These are phyloP conservation scores for Cataglyphis rosenhaueri DNA, from an alignment of 2,888 invertebrate genomes.

Conservation along the genomic window DNA sequence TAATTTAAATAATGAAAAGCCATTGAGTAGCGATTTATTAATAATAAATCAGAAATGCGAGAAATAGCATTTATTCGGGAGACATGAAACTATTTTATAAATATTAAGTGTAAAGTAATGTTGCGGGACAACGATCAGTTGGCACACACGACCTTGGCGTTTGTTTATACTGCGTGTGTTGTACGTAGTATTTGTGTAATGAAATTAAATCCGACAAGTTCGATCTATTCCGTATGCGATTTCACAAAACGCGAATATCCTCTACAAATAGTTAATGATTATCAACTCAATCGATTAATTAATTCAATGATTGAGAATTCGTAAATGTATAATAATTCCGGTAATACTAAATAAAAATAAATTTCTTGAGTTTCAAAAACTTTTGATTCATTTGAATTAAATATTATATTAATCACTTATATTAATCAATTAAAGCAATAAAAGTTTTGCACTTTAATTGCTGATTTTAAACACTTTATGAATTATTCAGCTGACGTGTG, in stretches of 20 bases:
- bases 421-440: no score
- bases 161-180: neutral
- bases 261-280: neutral
- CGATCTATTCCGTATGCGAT: neutral
- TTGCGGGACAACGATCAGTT: neutral
- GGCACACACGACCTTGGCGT: neutral
- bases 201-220: neutral
- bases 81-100: neutral
- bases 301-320: neutral
- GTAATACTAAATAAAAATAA: no score
- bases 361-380: no score
- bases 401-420: no score
- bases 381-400: no score
- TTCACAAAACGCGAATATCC: neutral
- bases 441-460: no score
- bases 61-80: neutral
- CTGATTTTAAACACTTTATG: no score
- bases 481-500: no score
- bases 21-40: neutral
- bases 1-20: neutral
- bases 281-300: neutral
- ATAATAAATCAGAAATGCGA: neutral
- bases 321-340: no score
- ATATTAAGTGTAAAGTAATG: neutral
- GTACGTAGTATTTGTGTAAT: neutral